Conservation (phyloP, 2,888 invertebrate species). For the Sesia bembeciformis region DNA sequence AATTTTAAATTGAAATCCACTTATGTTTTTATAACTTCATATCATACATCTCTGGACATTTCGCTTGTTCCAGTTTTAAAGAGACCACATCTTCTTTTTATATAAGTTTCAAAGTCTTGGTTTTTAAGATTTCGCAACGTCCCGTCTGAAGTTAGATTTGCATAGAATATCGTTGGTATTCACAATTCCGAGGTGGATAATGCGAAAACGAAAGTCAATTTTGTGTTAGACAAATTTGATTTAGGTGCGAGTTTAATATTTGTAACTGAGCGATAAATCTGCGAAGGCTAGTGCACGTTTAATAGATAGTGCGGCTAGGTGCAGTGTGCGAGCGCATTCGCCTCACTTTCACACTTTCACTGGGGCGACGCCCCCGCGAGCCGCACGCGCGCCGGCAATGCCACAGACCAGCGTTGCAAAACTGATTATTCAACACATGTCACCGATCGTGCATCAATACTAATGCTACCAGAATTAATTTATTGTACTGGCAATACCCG, state of each 20-base stretch:
- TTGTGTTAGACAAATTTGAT: not conserved
- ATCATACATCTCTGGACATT: too few relatives aligned
- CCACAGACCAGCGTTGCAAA: conserved; percentile 43
- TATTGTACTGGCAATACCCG: not conserved
- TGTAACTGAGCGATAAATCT: conserved; percentile 9
- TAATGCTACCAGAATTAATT: conserved; percentile 1
- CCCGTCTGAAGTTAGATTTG: too few relatives aligned
- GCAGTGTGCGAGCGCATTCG: conserved; percentile 48
- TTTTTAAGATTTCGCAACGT: too few relatives aligned
- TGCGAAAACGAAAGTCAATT: not conserved
- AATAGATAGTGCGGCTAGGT: conserved; percentile 14
- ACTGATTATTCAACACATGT: conserved; percentile 54
- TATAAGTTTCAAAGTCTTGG: too few relatives aligned
- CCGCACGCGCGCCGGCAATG: conserved; percentile 23
- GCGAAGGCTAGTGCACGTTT: conserved; percentile 1
- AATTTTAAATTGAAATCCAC: too few relatives aligned
- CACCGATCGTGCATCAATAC: conserved; percentile 4
- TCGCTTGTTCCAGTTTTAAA: too few relatives aligned
- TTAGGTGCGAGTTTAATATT: conserved; percentile 11
- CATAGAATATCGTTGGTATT: too few relatives aligned
- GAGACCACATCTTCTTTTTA: too few relatives aligned
- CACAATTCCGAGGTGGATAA: too few relatives aligned
- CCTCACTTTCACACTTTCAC: conserved; percentile 74
- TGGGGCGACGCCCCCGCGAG: conserved; percentile 60
- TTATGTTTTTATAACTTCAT: too few relatives aligned